These are phyloP conservation scores for Columbina picui DNA, from an alignment of 2,113 vertebrate species.

Conservation along the genomic window DNA sequence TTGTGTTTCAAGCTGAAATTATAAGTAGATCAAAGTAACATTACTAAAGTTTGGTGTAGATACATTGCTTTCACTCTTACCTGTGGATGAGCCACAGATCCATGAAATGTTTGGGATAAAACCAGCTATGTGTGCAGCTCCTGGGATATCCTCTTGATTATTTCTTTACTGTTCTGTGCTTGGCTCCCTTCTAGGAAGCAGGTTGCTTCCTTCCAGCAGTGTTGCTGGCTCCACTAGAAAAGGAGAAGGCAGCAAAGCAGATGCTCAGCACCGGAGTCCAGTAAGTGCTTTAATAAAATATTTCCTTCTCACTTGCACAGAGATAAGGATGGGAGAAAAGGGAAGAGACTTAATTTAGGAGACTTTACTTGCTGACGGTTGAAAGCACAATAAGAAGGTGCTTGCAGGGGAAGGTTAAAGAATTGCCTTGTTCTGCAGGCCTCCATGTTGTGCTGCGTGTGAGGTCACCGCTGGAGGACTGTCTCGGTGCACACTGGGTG, in stretches of 20 bases:
- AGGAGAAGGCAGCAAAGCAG: slow-evolving; percentile 59
- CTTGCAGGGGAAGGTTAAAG: slow-evolving; percentile 31
- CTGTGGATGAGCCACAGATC: background rate
- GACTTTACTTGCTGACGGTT: background rate
- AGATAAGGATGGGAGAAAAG: background rate
- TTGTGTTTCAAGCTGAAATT: background rate
- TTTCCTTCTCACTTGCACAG: background rate
- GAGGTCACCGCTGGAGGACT: slow-evolving; percentile 46
- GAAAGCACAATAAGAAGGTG: background rate
- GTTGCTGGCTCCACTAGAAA: slow-evolving; percentile 54
- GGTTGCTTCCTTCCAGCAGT: slow-evolving; percentile 66
- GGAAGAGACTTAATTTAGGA: background rate
- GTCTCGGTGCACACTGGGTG: background rate
- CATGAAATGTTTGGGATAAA: background rate
- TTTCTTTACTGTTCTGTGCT: slow-evolving; percentile 45
- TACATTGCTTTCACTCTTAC: background rate
- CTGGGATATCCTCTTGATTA: slow-evolving; percentile 14
- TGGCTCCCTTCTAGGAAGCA: slow-evolving; percentile 67
- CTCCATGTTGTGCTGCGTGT: slow-evolving; percentile 65
- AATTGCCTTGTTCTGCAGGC: slow-evolving; percentile 67
- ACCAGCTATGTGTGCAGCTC: background rate
- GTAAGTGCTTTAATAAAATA: slow-evolving; percentile 48
- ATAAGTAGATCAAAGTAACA: background rate
- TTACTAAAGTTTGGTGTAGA: background rate
- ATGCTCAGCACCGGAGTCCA: slow-evolving; percentile 60